These are phyloP conservation scores for Dasypolia templi DNA, from an alignment of 2,888 invertebrate species.

Conservation along the genomic window DNA sequence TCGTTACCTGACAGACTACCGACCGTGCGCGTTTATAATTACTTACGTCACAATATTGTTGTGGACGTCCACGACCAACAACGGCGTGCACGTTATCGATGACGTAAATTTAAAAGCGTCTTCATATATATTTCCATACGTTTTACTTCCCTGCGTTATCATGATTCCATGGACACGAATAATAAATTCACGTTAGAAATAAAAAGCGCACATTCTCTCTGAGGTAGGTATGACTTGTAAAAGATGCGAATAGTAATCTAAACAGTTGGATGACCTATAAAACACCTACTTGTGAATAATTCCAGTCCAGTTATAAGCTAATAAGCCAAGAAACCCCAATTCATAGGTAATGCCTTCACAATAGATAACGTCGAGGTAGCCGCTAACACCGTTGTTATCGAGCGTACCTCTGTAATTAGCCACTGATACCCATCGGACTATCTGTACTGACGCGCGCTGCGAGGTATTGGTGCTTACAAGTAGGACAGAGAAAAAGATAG, in stretches of 20 bases:
- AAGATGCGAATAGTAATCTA: background rate
- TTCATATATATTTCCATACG: no score
- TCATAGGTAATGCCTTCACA: slow-evolving; percentile 27
- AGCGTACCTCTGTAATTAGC: slow-evolving; percentile 44
- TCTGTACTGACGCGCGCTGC: slow-evolving; percentile 31
- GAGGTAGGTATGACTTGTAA: no score
- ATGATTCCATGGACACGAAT: no score
- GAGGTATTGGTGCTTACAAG: background rate
- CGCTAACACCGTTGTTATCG: slow-evolving; percentile 28
- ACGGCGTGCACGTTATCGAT: no score
- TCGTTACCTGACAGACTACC: no score
- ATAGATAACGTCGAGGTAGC: background rate
- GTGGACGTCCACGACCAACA: no score
- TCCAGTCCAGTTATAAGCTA: background rate
- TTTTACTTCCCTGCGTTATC: no score
- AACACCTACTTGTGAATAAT: background rate
- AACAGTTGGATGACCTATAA: background rate
- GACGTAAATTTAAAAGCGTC: no score
- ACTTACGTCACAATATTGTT: no score
- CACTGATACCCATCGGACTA: slow-evolving; percentile 34
- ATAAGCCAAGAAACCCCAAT: slow-evolving; percentile 16
- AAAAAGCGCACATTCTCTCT: no score
- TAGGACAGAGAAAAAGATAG: background rate
- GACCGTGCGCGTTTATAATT: no score
- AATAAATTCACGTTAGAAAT: no score